Percentiles rank a stretch among this genome's conserved stretches.
Evolutionary conservation across 1,140 invertebrate species (phyloP).

Genomic region (Macrosteles quadrilineatus): DNA sequence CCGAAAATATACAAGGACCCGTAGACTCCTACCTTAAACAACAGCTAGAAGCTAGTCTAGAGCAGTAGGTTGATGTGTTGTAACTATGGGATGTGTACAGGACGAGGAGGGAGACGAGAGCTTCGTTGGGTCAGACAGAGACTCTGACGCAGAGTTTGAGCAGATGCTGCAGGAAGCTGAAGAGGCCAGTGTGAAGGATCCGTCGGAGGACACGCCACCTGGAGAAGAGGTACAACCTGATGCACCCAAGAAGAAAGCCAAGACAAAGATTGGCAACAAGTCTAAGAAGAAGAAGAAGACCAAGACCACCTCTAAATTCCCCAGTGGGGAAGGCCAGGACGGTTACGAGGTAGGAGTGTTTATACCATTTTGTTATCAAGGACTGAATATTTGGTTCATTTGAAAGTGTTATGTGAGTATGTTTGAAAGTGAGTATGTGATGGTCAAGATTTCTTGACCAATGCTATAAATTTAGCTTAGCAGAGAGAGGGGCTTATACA

Average conservation of each 20-base stretch:
- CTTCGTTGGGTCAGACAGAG: constrained; percentile 62
- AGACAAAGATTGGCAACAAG: constrained; percentile 91
- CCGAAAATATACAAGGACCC: too few species aligned
- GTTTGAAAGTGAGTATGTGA: too few species aligned
- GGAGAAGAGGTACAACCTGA: constrained; percentile 52
- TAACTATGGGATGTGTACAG: constrained; percentile 33
- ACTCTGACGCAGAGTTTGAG: constrained; percentile 92
- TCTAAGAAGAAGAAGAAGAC: constrained; percentile 90
- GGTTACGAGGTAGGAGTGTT: constrained; percentile 64
- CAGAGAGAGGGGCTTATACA: too few species aligned
- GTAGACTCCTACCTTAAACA: too few species aligned
- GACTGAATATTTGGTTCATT: constrained; percentile 98
- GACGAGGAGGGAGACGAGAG: constrained; percentile 76
- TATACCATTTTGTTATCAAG: constrained; percentile 54
- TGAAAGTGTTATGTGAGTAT: too few species aligned
- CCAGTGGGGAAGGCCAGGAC: constrained; percentile 76
- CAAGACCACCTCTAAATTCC: constrained; percentile 81
- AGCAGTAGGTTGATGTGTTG: neutral
- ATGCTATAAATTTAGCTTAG: too few species aligned
- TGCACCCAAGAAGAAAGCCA: constrained; percentile 74
- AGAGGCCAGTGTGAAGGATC: constrained; percentile 59
- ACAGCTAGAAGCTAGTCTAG: too few species aligned
- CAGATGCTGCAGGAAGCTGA: constrained; percentile 91
- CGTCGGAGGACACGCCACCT: neutral
- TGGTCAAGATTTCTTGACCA: too few species aligned